phyloP scores from a whole-genome alignment of 2,797 vertebrate species.

The Eospalax fontanierii region DNA sequence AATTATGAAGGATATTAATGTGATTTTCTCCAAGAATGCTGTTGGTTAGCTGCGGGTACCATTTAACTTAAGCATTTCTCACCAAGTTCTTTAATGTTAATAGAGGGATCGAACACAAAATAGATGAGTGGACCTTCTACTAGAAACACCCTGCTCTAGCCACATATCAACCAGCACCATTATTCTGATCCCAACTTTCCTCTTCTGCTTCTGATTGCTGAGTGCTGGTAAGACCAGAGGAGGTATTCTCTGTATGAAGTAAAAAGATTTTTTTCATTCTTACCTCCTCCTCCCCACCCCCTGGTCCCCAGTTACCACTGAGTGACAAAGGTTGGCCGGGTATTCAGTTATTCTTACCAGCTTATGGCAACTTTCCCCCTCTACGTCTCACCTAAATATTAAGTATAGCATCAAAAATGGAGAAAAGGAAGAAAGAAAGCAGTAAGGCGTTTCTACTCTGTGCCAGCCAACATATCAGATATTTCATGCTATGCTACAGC shows the following conservation, averaged over 20 bases:
- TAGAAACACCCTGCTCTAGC: neutral
- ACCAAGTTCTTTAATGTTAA: neutral
- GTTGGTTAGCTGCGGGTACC: conserved; percentile 67
- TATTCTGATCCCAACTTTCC: neutral
- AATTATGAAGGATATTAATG: conserved; percentile 64
- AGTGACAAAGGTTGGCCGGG: neutral
- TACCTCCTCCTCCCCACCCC: too few species aligned
- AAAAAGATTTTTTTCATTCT: too few species aligned
- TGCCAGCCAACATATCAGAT: neutral
- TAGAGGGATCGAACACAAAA: neutral
- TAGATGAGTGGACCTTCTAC: neutral
- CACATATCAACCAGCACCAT: neutral
- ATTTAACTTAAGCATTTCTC: conserved; percentile 79
- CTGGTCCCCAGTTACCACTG: neutral
- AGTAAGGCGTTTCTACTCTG: neutral
- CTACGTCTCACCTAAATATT: neutral
- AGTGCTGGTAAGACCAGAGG: neutral
- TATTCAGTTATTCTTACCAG: too few species aligned
- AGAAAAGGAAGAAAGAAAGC: too few species aligned
- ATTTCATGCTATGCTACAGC: neutral
- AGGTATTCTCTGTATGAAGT: neutral
- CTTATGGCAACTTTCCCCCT: too few species aligned
- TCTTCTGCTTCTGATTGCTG: neutral
- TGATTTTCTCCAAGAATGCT: conserved; percentile 83
- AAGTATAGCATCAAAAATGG: neutral